These are phyloP conservation scores for Aythya baeri DNA, from an alignment of 2,113 vertebrate species.

Conservation along the genomic window DNA sequence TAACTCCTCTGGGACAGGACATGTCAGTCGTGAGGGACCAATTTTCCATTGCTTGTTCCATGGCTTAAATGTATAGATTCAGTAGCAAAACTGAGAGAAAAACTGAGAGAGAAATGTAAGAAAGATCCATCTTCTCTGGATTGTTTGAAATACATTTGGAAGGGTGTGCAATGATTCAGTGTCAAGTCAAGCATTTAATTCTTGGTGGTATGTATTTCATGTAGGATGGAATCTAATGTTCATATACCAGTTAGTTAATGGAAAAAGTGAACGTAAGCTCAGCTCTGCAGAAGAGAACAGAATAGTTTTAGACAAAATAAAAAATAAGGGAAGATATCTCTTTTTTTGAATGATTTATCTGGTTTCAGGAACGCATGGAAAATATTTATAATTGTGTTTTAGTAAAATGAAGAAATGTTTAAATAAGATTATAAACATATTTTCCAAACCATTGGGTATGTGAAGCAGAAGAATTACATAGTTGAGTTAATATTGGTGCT, in stretches of 20 bases:
- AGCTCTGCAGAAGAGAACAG: background rate
- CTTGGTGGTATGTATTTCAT: background rate
- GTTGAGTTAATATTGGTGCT: background rate
- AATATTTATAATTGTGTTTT: background rate
- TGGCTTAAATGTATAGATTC: background rate
- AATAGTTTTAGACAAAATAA: background rate
- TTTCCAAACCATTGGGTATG: background rate
- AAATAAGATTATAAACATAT: background rate
- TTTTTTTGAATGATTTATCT: background rate
- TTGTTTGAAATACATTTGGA: background rate
- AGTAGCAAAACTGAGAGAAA: background rate
- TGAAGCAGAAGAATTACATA: background rate
- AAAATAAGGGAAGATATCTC: background rate
- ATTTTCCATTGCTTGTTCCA: background rate
- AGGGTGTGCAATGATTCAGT: background rate
- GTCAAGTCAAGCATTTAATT: background rate
- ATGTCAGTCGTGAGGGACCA: fast-evolving
- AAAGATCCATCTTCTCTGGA: background rate
- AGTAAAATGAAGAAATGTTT: background rate
- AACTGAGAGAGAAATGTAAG: background rate
- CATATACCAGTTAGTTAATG: background rate
- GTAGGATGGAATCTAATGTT: background rate
- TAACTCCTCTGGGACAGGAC: background rate
- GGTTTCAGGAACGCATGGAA: background rate
- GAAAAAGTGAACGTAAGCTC: background rate